Base-by-base conservation (phyloP, 2,113 vertebrate genomes). In the Thymallus thymallus region DNA sequence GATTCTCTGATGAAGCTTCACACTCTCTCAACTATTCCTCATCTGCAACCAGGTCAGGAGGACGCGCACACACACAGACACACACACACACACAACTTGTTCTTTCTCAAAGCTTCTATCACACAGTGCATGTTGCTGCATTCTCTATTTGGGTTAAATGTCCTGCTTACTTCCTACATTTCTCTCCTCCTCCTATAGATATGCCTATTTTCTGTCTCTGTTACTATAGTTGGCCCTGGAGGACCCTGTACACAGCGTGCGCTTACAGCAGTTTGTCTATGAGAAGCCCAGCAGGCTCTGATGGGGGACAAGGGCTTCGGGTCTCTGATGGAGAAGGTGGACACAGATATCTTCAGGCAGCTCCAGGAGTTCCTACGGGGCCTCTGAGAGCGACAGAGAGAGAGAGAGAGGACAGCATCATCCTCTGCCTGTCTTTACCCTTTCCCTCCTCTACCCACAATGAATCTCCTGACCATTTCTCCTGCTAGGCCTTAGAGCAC, bases 271-370 rank as follows among this genome's bases (percentile, higher is more conserved):
- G 87, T 97, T 95, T 74, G 90, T 94, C 85, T 99, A 97, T 1
- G 96, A 99, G 91, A 99, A 86, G 94, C 95, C 0, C 97, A 99
- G 89, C 96, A 98, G 87, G 92, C 94, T 68, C 75, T 96, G 35
- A 83, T 98, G 82, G 96, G 97, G 30, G 96, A 97, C 75, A 93
- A 94, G 89, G 90, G 91, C 80, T 99, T 99, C 84, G 94, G 14
- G 91, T n/a, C 85, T 16, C 95, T 99, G 76, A 99, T 99, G 97
- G 98, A 99, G 83, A 97, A 95, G 0, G 97, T 99, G 88, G 97
- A 99, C 87, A 96, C 95, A 0, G 97, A 98, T 93, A 93, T 98
- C 4, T 94, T 98, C 83, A 89, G 94, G 71, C 97, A 99, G 79
- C 94, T 99, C 24, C 96, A 99, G 82, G 96, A 95, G 83, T 99